A percentile compares a stretch with the other conserved stretches of the same genome.
phyloP scores from a whole-genome alignment of 2,888 invertebrate species.

The Melolontha melolontha region DNA sequence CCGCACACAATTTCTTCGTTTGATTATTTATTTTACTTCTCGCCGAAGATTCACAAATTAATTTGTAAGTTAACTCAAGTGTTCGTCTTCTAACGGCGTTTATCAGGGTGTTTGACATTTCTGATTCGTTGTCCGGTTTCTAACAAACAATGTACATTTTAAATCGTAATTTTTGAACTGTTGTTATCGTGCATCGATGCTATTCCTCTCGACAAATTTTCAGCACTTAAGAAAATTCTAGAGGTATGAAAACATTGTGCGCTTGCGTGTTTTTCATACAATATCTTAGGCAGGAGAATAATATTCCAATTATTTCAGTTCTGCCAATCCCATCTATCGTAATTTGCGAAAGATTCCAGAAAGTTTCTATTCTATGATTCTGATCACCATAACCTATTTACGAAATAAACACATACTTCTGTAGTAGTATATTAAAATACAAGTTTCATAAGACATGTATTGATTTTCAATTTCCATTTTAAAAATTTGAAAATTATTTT shows the following conservation, averaged over 20 bases:
- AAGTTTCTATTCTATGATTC: too few relatives aligned
- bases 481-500: too few relatives aligned
- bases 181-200: slow-evolving; percentile 19
- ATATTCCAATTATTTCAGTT: background rate
- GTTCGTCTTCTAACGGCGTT: slow-evolving; percentile 30
- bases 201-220: slow-evolving; percentile 26
- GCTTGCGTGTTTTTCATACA: slow-evolving; percentile 23
- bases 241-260: slow-evolving; percentile 32
- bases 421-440: too few relatives aligned
- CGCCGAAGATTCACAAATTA: slow-evolving; percentile 24
- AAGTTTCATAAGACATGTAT: too few relatives aligned
- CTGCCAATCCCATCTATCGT: slow-evolving; percentile 5
- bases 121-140: slow-evolving; percentile 12
- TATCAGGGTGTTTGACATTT: slow-evolving; percentile 34
- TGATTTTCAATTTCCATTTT: too few relatives aligned
- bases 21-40: slow-evolving; percentile 9
- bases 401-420: too few relatives aligned
- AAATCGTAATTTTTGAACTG: slow-evolving; percentile 23
- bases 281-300: background rate
- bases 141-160: slow-evolving; percentile 17
- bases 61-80: slow-evolving; percentile 23
- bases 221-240: slow-evolving; percentile 23
- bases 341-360: background rate
- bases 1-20: slow-evolving; percentile 26
- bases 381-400: too few relatives aligned